Evolutionary conservation across 2,797 vertebrate species (phyloP).

Genomic region (Fundulus diaphanus): DNA sequence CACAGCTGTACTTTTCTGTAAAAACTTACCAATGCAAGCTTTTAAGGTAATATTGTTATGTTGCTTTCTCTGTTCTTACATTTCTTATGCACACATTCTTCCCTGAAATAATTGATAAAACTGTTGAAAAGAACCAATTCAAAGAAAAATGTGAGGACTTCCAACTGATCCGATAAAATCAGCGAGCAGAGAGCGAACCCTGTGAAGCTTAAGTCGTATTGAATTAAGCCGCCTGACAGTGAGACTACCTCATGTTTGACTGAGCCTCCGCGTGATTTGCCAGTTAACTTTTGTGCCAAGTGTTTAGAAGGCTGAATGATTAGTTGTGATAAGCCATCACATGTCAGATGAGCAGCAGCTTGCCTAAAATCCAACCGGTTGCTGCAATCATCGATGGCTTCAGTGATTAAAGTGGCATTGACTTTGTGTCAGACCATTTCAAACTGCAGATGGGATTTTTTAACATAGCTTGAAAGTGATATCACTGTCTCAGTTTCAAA

Average conservation of each 20-base stretch:
- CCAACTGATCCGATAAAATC: slow-evolving; percentile 18
- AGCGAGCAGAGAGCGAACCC: slow-evolving; percentile 34
- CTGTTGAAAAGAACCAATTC: slow-evolving; percentile 1
- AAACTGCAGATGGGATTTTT: slow-evolving; percentile 37
- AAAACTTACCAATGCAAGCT: too few relatives aligned
- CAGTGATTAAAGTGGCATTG: slow-evolving; percentile 38
- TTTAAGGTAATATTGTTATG: too few relatives aligned
- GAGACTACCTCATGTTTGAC: slow-evolving; percentile 56
- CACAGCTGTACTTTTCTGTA: too few relatives aligned
- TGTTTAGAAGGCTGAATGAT: slow-evolving; percentile 61
- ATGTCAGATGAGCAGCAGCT: slow-evolving; percentile 63
- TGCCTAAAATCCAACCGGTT: slow-evolving; percentile 42
- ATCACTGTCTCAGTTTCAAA: slow-evolving; percentile 23
- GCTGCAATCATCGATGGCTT: slow-evolving; percentile 29
- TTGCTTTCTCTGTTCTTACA: too few relatives aligned
- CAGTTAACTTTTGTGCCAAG: slow-evolving; percentile 36
- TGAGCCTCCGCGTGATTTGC: slow-evolving; percentile 52
- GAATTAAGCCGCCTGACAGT: slow-evolving; percentile 69
- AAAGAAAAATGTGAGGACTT: slow-evolving; percentile 19
- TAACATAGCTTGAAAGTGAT: slow-evolving; percentile 40
- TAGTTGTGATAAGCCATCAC: slow-evolving; percentile 65
- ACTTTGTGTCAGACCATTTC: slow-evolving; percentile 29
- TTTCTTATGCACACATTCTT: too few relatives aligned
- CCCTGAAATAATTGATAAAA: background rate
- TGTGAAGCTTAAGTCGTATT: slow-evolving; percentile 58